Conservation (phyloP, 23 tunicate genomes). For the Phallusia fumigata region DNA sequence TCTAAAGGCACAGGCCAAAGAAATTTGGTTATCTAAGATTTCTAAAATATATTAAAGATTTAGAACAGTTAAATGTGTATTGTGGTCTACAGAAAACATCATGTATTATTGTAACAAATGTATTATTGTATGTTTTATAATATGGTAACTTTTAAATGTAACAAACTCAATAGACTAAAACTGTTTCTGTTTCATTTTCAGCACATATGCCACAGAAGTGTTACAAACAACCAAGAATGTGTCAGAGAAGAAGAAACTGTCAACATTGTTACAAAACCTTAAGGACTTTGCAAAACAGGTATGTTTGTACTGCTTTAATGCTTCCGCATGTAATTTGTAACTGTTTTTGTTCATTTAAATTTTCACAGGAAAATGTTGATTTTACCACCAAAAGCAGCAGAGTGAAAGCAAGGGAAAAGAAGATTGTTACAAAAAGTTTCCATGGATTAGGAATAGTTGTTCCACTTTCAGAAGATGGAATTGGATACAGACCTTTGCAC, state of each 20-base stretch:
- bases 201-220: background rate
- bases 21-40: too few relatives aligned
- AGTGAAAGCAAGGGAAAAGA: constrained; percentile 40
- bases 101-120: too few relatives aligned
- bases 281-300: constrained; percentile 22
- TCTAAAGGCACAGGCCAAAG: too few relatives aligned
- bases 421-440: constrained; percentile 45
- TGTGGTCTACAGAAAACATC: too few relatives aligned
- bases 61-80: too few relatives aligned
- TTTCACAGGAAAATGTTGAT: constrained; percentile 12
- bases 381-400: constrained; percentile 10
- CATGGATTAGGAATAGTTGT: constrained; percentile 80
- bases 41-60: background rate
- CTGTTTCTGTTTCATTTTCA: background rate
- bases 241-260: constrained; percentile 17
- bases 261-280: constrained; percentile 1
- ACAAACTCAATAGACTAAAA: too few relatives aligned
- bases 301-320: background rate
- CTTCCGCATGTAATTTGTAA: background rate
- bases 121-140: too few relatives aligned
- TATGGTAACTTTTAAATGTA: too few relatives aligned
- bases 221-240: background rate
- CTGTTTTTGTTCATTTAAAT: background rate
- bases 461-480: constrained; percentile 57
- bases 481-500: constrained; percentile 75